Base-by-base conservation (phyloP, 2,888 invertebrate genomes). In the Lottia gigantea region DNA sequence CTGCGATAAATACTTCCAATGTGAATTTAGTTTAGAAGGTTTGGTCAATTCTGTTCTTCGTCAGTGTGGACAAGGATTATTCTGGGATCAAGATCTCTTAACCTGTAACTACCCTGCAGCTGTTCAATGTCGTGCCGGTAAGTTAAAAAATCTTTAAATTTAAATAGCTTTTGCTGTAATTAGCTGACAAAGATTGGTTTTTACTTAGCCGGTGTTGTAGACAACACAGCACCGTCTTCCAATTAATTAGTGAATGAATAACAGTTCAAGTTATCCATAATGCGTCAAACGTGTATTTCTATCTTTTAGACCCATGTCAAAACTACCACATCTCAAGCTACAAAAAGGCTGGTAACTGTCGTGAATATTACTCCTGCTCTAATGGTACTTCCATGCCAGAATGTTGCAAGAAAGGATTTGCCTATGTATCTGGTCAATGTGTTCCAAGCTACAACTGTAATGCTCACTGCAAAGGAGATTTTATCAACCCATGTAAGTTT, bases 341-440 rank as follows among this genome's bases (percentile, higher is more conserved):
- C 55, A 55, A 55, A 55, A 11, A 11, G 12, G 55, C 19, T 55
- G 55, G 69, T 12, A 80, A 76, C 70, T 84, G 84, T 46, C 76
- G 82, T 2, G 78, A 79, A 0, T 83, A 76, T 74, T 83, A 80
- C 78, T 62, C 71, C 16, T 84, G 84, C 67, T 31, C 31, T 23
- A 71, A 72, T 7, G 74, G 71, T 23, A 70, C 71, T 55, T 81
- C 84, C 2, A 67, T 69, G 1, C 76, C 77, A 11, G 74, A 66
- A 63, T 84, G 83, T 73, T 84, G 84, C 65, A 74, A 76, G 0
- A 47, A 69, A 15, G 78, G 80, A 0, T 68, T 81, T 26, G 74
- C 65, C 4, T 83, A 77, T 67, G 67, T 69, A 8, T 71, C 23
- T 8, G 45, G 66, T 2, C 80, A 78, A 0, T 84, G 84, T 72